phyloP scores from a whole-genome alignment of 92 coral and sea anemone species.

The Porites lobata region DNA sequence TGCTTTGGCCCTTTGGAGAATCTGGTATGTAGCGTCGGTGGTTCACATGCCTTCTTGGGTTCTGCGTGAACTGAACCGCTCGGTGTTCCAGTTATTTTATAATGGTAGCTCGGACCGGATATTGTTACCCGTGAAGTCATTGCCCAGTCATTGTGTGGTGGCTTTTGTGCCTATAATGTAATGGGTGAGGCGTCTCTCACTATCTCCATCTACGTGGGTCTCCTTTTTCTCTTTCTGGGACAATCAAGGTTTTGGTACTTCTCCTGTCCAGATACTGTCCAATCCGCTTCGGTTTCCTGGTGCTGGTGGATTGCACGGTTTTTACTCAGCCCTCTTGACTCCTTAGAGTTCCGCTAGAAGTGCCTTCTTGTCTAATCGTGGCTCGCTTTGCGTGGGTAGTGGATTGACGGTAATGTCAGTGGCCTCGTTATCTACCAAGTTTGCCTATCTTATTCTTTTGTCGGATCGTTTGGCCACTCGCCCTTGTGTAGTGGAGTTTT shows the following conservation, averaged over 20 bases:
- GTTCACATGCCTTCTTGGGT: not conserved
- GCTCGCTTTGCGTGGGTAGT: not conserved
- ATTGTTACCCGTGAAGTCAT: not conserved
- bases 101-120: not conserved
- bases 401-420: not conserved
- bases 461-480: not conserved
- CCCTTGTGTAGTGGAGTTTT: not conserved
- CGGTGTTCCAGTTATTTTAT: not conserved
- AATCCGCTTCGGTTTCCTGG: too few species aligned
- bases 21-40: not conserved
- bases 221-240: too few species aligned
- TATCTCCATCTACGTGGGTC: too few species aligned
- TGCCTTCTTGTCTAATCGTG: not conserved
- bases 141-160: not conserved
- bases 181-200: too few species aligned
- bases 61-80: not conserved
- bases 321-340: not conserved
- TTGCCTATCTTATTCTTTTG: not conserved
- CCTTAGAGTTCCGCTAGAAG: not conserved
- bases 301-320: not conserved
- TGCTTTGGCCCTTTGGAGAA: not conserved
- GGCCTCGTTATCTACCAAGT: not conserved
- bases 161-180: too few species aligned
- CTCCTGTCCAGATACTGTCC: not conserved
- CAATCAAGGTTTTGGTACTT: not conserved